phyloP scores from a whole-genome alignment of 2,113 vertebrate species.

The Silurus glanis region DNA sequence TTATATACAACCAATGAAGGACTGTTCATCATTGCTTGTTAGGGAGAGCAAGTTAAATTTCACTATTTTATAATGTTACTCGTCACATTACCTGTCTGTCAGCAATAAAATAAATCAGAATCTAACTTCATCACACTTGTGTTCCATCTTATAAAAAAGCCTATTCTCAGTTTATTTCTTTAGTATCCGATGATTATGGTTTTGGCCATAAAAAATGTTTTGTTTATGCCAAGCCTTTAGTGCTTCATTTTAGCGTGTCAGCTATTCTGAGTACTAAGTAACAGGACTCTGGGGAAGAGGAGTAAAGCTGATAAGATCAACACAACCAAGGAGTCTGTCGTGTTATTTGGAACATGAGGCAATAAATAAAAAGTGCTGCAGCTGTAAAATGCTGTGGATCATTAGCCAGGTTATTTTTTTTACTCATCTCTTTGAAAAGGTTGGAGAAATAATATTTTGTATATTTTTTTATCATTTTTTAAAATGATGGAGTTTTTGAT shows the following conservation, averaged over 20 bases:
- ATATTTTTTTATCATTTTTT: no score
- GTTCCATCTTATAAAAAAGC: not conserved
- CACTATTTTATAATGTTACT: not conserved
- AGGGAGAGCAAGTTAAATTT: not conserved
- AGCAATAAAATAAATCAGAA: not conserved
- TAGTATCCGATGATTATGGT: not conserved
- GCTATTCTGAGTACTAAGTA: not conserved
- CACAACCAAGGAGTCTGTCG: not conserved
- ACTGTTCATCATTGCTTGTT: not conserved
- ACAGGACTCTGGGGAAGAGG: not conserved
- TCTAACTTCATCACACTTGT: not conserved
- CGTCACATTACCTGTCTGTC: not conserved
- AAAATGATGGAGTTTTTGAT: no score
- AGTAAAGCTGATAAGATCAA: slow-evolving; percentile 5
- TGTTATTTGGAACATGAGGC: not conserved
- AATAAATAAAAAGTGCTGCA: not conserved
- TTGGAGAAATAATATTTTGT: not conserved
- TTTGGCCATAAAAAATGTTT: not conserved
- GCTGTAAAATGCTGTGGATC: slow-evolving; percentile 7
- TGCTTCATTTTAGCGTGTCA: not conserved
- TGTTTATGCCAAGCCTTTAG: not conserved
- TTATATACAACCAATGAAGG: not conserved
- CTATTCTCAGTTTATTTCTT: not conserved
- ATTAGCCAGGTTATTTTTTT: slow-evolving; percentile 18
- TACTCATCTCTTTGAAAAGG: not conserved